phyloP scores from a whole-genome alignment of 2,888 invertebrate species.

The Ennomos erosarius region DNA sequence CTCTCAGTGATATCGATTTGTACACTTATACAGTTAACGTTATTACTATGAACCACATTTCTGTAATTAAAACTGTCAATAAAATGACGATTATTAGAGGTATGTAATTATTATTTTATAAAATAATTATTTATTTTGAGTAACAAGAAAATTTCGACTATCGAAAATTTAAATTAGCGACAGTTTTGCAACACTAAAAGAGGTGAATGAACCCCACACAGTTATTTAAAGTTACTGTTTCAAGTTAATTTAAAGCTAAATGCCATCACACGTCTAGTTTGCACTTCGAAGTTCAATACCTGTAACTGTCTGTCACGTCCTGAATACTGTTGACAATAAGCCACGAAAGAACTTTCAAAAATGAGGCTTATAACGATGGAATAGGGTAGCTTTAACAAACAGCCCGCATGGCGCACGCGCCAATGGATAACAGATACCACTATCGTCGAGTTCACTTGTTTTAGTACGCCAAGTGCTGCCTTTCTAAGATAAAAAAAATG shows the following conservation, averaged over 20 bases:
- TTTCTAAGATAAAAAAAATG: conserved; percentile 32
- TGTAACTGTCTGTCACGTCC: conserved; percentile 73
- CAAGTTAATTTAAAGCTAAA: conserved; percentile 38
- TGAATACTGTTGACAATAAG: conserved; percentile 67
- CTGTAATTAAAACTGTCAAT: too few relatives aligned
- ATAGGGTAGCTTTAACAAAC: conserved; percentile 39
- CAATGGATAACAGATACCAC: conserved; percentile 68
- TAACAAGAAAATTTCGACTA: too few relatives aligned
- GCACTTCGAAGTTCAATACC: conserved; percentile 50
- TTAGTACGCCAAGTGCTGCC: conserved; percentile 47
- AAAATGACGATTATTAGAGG: too few relatives aligned
- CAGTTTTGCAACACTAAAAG: too few relatives aligned
- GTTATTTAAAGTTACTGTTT: not conserved
- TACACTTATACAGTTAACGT: too few relatives aligned
- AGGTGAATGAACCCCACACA: too few relatives aligned
- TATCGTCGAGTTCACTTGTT: conserved; percentile 76
- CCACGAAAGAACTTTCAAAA: conserved; percentile 31
- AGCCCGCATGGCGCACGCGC: conserved; percentile 78
- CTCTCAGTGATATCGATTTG: too few relatives aligned
- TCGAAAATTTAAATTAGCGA: too few relatives aligned
- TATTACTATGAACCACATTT: too few relatives aligned
- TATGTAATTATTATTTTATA: too few relatives aligned
- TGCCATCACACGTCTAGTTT: conserved; percentile 55
- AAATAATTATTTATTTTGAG: too few relatives aligned
- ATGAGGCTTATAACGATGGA: conserved; percentile 29